Evolutionary conservation across 2,797 vertebrate genomes (phyloP).

Genomic region (Thalassophryne amazonica): DNA sequence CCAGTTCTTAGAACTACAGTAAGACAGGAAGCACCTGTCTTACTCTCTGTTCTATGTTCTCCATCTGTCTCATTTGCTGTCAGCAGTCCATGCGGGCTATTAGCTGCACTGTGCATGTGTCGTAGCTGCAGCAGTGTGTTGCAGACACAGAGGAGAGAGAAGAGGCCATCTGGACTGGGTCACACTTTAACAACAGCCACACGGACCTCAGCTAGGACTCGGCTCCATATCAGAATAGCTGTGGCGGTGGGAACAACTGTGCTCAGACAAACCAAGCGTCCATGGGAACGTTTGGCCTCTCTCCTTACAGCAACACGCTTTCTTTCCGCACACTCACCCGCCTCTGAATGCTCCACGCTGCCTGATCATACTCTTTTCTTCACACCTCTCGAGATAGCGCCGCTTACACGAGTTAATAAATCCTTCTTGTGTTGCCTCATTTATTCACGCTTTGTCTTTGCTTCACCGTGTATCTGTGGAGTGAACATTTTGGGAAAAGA

Average conservation of each 20-base stretch:
- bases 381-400: constrained; percentile 62
- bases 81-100: constrained; percentile 39
- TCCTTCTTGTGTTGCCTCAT: constrained; percentile 59
- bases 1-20: no score
- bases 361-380: constrained; percentile 53
- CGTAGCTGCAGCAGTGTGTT: constrained; percentile 44
- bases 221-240: constrained; percentile 50
- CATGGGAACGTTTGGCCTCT: constrained; percentile 50
- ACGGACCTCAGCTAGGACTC: constrained; percentile 54
- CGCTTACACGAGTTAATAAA: constrained; percentile 71
- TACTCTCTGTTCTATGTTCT: constrained; percentile 4
- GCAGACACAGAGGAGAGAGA: constrained; percentile 46
- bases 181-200: constrained; percentile 55
- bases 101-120: constrained; percentile 50
- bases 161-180: constrained; percentile 70
- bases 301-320: constrained; percentile 40
- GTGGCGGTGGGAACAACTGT: constrained; percentile 49
- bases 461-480: constrained; percentile 46
- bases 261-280: constrained; percentile 18
- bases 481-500: constrained; percentile 50
- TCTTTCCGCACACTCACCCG: constrained; percentile 17
- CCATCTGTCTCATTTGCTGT: constrained; percentile 39
- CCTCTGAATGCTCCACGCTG: constrained; percentile 10
- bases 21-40: constrained; percentile 7
- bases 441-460: constrained; percentile 72